These are phyloP conservation scores for Orthosia gothica DNA, from an alignment of 2,888 invertebrate genomes.

Conservation along the genomic window DNA sequence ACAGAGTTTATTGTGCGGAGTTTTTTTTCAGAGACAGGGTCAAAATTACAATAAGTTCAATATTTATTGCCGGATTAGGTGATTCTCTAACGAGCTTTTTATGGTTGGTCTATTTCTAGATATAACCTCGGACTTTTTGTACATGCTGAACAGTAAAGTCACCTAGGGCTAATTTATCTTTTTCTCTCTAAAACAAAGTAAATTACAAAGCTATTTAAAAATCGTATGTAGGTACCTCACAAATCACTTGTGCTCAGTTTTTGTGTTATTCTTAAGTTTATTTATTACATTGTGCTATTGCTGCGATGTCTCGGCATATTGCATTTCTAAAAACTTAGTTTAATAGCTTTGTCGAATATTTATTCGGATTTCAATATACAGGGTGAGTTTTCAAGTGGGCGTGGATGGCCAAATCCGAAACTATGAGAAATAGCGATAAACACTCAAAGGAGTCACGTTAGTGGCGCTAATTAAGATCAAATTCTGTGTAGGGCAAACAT, in stretches of 20 bases:
- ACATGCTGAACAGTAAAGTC: not conserved
- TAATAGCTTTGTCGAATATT: not conserved
- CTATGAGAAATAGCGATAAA: too few relatives aligned
- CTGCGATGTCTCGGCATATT: not conserved
- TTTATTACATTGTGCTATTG: not conserved
- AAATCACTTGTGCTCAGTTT: not conserved
- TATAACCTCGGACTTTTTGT: not conserved
- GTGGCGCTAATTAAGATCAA: too few relatives aligned
- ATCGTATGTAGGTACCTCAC: not conserved
- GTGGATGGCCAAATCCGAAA: too few relatives aligned
- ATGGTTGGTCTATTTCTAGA: not conserved
- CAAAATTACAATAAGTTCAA: conserved; percentile 8
- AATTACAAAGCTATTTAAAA: too few relatives aligned
- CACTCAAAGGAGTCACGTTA: too few relatives aligned
- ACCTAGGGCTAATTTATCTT: too few relatives aligned
- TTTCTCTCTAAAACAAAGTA: too few relatives aligned
- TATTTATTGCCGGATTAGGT: conserved; percentile 1
- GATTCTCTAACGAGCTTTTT: not conserved
- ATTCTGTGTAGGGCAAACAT: too few relatives aligned
- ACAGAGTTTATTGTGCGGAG: not conserved
- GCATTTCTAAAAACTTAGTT: not conserved
- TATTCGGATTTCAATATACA: not conserved
- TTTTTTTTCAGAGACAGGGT: conserved; percentile 4
- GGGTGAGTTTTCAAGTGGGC: too few relatives aligned
- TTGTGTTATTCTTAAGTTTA: not conserved